Conservation (phyloP, 2,888 invertebrate species). For the Drosophila rellima region DNA sequence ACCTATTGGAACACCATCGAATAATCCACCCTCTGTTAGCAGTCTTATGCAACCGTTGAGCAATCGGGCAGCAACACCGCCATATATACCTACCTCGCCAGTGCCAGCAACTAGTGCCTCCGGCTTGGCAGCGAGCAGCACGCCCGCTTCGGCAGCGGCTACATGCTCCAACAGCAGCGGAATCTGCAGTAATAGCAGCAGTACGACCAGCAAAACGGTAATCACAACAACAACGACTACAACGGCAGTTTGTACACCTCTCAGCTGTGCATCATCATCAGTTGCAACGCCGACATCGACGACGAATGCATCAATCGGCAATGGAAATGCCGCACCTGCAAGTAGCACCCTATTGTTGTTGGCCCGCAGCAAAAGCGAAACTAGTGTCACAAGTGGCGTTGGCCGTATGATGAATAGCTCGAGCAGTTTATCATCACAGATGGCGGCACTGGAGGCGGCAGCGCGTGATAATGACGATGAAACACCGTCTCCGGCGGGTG, state of each 20-base stretch:
- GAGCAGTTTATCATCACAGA: slow-evolving; percentile 89
- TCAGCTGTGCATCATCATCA: slow-evolving; percentile 65
- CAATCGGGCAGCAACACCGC: slow-evolving; percentile 86
- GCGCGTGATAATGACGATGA: slow-evolving; percentile 89
- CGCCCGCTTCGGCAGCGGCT: slow-evolving; percentile 80
- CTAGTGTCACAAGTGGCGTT: slow-evolving; percentile 22
- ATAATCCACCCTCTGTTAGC: slow-evolving; percentile 88
- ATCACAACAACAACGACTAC: slow-evolving; percentile 72
- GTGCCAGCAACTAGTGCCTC: slow-evolving; percentile 71
- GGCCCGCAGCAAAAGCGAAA: slow-evolving; percentile 31
- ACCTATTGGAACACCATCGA: slow-evolving; percentile 87
- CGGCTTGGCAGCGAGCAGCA: slow-evolving; percentile 60
- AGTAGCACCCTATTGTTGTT: slow-evolving; percentile 54
- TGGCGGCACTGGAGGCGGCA: slow-evolving; percentile 91
- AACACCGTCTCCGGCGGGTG: slow-evolving; percentile 87
- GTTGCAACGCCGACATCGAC: slow-evolving; percentile 57
- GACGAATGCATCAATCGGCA: slow-evolving; percentile 67
- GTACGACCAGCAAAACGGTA: slow-evolving; percentile 70
- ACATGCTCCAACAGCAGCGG: slow-evolving; percentile 79
- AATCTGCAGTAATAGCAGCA: slow-evolving; percentile 67
- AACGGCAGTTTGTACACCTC: slow-evolving; percentile 64
- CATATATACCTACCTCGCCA: slow-evolving; percentile 85
- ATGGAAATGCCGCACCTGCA: slow-evolving; percentile 32
- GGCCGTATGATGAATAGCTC: slow-evolving; percentile 79
- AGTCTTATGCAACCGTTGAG: slow-evolving; percentile 87